Evolutionary conservation across 2,888 invertebrate species (phyloP).

Genomic region (Oscheius sp.): DNA sequence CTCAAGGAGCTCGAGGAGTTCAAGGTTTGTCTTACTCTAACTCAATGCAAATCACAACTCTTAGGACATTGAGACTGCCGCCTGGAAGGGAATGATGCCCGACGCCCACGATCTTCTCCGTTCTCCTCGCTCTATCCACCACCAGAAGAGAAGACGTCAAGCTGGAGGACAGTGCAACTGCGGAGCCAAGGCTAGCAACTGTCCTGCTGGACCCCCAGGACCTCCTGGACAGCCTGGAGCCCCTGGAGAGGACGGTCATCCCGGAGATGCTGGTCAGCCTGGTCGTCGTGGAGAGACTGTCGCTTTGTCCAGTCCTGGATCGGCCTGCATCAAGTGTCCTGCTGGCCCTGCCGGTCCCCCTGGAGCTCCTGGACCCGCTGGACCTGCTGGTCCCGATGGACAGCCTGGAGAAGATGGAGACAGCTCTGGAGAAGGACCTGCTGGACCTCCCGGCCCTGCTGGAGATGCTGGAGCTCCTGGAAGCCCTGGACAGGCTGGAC

Average conservation of each 20-base stretch:
- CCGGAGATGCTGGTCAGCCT: slow-evolving; percentile 18
- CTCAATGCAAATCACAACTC: background rate
- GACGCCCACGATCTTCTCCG: slow-evolving; percentile 8
- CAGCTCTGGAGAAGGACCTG: slow-evolving; percentile 1
- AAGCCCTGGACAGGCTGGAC: slow-evolving; percentile 17
- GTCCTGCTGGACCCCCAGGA: slow-evolving; percentile 36
- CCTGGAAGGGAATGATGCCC: slow-evolving; percentile 26
- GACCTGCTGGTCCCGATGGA: slow-evolving; percentile 20
- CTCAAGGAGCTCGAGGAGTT: slow-evolving; percentile 23
- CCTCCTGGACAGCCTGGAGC: slow-evolving; percentile 32
- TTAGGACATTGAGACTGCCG: slow-evolving; percentile 2
- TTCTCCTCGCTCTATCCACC: slow-evolving; percentile 4
- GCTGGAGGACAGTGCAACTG: slow-evolving; percentile 25
- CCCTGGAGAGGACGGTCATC: slow-evolving; percentile 10
- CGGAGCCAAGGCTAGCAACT: slow-evolving; percentile 20
- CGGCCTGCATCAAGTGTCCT: slow-evolving; percentile 21
- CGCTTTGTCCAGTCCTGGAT: background rate
- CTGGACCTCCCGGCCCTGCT: slow-evolving; percentile 21
- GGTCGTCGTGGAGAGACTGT: slow-evolving; percentile 22
- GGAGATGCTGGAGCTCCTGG: slow-evolving; percentile 23
- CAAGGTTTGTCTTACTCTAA: slow-evolving; percentile 20
- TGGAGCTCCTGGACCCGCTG: slow-evolving; percentile 23
- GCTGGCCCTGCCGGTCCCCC: slow-evolving; percentile 28
- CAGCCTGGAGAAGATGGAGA: slow-evolving; percentile 23
- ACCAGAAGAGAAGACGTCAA: background rate